A percentile compares a stretch with the other conserved stretches of the same genome.
Conservation (phyloP, 2,797 vertebrate species). For the Peromyscus eremicus region DNA sequence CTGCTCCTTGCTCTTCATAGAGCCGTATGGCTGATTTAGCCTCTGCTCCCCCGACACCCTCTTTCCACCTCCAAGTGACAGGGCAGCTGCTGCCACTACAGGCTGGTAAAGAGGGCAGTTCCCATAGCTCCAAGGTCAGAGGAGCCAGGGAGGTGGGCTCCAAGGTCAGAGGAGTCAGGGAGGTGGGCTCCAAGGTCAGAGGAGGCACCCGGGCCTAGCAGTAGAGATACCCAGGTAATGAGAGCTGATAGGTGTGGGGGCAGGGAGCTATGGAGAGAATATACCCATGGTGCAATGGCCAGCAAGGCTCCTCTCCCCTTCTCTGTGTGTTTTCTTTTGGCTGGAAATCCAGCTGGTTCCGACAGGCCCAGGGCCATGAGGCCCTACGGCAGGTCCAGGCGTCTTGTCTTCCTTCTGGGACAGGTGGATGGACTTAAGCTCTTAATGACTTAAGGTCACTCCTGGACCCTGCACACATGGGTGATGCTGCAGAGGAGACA, state of each 20-base stretch:
- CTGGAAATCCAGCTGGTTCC: not conserved
- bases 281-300: not conserved
- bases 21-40: fast-evolving
- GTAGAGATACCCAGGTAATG: not conserved
- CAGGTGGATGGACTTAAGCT: fast-evolving
- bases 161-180: not conserved
- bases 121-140: not conserved
- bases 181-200: not conserved
- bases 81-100: not conserved
- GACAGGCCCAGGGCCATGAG: not conserved
- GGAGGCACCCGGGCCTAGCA: fast-evolving
- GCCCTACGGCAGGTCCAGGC: not conserved
- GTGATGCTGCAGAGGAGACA: not conserved
- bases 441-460: no score
- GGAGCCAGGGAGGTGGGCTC: not conserved
- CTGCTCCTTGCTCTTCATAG: not conserved
- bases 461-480: not conserved
- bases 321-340: no score
- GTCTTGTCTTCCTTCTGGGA: not conserved
- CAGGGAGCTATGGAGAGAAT: not conserved
- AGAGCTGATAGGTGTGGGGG: not conserved
- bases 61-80: fast-evolving
- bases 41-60: fast-evolving
- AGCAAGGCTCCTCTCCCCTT: not conserved
- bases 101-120: not conserved